Base-by-base conservation (phyloP, 2,113 vertebrate species). In the Spea multiplicata region DNA sequence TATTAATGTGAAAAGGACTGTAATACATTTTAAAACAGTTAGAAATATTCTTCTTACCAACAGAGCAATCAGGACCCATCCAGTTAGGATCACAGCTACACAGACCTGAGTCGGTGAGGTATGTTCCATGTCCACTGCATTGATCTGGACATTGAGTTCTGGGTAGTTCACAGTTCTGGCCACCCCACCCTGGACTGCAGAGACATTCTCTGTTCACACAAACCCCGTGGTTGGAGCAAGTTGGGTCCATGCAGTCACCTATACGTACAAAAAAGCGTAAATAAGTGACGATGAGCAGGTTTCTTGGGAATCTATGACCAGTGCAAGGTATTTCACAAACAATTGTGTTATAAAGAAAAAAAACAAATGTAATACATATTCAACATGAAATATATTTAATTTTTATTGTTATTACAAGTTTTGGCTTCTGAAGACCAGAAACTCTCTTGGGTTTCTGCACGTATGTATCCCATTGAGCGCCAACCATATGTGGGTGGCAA, bases 41-140 rank as follows among this genome's bases (percentile, higher is more conserved):
- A 67, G 30, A 77, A 77, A 70, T 78, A 30, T 13, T 47, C 72
- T 30, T 70, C 95, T 94, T 87, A 99, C 97, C 97, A 65, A 97
- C 93, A 3, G 97, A 97, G 90, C 97, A 99, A 93, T 99, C 97
- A 0, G 96, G 96, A 80, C 97, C 97, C 94, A 98, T 99, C 96
- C 96, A 99, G 89, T 93, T 97, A 83, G 97, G 95, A 84, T 99
- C 97, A 3, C 97, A 99, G 93, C 90, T 95, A 86, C 97, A 99
- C 53, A 99, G 91, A 52, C 96, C 97, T 0, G 96, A 96, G 89
- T 99, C 97, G 0, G 96, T 89, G 81, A 99, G 91, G 88, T 95
- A 98, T 16, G 96, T 94, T 8, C 97, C 97, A 0, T 99, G 97
- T 9, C 97, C 97, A 0, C 97, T 97, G 83, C 97, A 99, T 88